These are phyloP conservation scores for Cryptoprocta ferox DNA, from an alignment of 2,797 vertebrate genomes.

Conservation along the genomic window DNA sequence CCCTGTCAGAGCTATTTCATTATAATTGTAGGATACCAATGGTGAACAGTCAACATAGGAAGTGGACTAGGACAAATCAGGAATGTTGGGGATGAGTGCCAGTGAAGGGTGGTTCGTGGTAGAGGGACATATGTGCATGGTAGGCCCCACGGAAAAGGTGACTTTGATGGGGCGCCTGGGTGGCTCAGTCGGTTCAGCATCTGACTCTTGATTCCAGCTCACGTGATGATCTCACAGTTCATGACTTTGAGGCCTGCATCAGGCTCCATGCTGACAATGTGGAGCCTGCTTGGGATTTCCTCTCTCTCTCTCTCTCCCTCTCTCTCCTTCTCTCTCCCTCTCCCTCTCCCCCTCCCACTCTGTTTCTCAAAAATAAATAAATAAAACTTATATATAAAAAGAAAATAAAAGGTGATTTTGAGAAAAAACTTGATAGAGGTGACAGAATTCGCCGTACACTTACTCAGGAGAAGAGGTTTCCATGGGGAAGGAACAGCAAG, in stretches of 20 bases:
- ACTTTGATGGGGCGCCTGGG: no score
- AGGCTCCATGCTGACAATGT: no score
- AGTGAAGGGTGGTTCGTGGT: neutral
- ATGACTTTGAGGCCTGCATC: no score
- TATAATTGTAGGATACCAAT: neutral
- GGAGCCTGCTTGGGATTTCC: no score
- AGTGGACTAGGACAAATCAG: neutral
- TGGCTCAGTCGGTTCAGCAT: no score
- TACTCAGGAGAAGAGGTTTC: neutral
- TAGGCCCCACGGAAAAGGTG: neutral
- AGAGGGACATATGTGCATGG: neutral
- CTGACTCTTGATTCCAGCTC: no score
- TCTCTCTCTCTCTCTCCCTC: no score
- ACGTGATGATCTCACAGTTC: no score
- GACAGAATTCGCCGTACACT: neutral
- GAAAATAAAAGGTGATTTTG: neutral
- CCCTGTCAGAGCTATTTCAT: neutral
- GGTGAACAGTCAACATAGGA: neutral
- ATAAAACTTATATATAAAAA: no score
- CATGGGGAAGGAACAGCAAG: neutral
- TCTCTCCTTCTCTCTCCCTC: no score
- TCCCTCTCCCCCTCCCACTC: no score
- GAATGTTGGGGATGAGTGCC: neutral
- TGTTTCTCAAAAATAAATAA: no score
- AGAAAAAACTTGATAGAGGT: neutral